Evolutionary conservation across 2,888 invertebrate species (phyloP).

Genomic region (Mystacides longicornis): DNA sequence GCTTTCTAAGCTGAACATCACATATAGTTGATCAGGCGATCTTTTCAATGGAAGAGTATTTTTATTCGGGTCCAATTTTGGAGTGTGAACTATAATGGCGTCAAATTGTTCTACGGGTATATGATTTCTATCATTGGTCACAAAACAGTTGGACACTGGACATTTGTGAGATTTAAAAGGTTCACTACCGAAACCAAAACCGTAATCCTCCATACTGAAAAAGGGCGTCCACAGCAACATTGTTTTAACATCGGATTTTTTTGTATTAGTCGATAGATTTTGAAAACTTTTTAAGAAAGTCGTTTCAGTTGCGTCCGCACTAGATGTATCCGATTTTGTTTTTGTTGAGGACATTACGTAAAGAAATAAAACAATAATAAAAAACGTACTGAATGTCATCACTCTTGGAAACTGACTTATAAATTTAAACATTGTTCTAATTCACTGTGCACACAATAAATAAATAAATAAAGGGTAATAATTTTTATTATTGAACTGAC

Average conservation of each 20-base stretch:
- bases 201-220: conserved; percentile 35
- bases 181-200: conserved; percentile 38
- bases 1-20: conserved; percentile 44
- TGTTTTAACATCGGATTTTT: neutral
- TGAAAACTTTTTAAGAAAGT: too few species aligned
- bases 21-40: conserved; percentile 39
- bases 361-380: too few species aligned
- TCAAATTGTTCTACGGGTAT: conserved; percentile 39
- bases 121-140: conserved; percentile 36
- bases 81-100: conserved; percentile 47
- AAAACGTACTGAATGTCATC: too few species aligned
- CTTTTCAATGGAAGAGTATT: conserved; percentile 35
- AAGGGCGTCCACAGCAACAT: conserved; percentile 31
- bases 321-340: too few species aligned
- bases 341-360: too few species aligned
- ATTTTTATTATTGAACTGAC: too few species aligned
- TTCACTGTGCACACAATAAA: too few species aligned
- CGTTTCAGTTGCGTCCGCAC: too few species aligned
- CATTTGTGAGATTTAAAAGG: conserved; percentile 30
- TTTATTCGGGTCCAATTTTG: conserved; percentile 33
- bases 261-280: neutral
- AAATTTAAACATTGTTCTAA: too few species aligned
- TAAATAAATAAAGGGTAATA: too few species aligned
- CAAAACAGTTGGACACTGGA: conserved; percentile 38
- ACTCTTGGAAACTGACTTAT: too few species aligned